Percentiles rank a stretch among this genome's conserved stretches.
Evolutionary conservation across 2,888 invertebrate genomes (phyloP).

Genomic region (Capitulum mitella): DNA sequence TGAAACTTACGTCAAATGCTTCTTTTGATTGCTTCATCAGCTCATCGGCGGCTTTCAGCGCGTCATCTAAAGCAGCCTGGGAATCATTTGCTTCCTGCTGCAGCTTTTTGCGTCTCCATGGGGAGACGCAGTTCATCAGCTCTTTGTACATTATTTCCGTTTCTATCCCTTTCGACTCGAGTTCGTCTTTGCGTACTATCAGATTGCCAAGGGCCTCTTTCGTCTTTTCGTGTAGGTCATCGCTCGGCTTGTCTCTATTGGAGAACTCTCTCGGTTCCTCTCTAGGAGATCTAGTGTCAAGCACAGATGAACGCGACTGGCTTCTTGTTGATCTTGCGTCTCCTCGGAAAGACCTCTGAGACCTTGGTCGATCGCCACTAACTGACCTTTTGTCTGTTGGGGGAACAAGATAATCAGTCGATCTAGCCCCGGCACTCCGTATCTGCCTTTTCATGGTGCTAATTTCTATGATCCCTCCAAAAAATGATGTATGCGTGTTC

Average conservation of each 20-base stretch:
- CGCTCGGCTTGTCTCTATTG: neutral
- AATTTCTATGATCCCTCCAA: too few relatives aligned
- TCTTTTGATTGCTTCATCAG: neutral
- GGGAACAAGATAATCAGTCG: neutral
- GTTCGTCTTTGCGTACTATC: neutral
- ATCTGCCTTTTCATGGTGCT: neutral
- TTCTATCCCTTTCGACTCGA: constrained; percentile 10
- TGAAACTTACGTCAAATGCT: constrained; percentile 5
- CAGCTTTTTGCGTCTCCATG: neutral
- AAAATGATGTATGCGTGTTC: too few relatives aligned
- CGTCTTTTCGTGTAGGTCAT: neutral
- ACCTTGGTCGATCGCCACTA: neutral
- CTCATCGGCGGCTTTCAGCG: constrained; percentile 6
- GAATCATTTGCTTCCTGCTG: neutral
- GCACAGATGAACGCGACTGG: neutral
- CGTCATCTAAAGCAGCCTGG: neutral
- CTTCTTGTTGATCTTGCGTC: neutral
- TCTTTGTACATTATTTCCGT: constrained; percentile 12
- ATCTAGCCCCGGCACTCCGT: neutral
- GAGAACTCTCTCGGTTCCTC: neutral
- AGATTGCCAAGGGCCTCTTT: neutral
- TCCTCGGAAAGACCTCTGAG: neutral
- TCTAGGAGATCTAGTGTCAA: neutral
- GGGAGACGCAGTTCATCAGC: neutral
- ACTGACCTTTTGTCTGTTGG: neutral